Evolutionary conservation across 2,888 invertebrate genomes (phyloP).

Genomic region (Cheilosia urbana): DNA sequence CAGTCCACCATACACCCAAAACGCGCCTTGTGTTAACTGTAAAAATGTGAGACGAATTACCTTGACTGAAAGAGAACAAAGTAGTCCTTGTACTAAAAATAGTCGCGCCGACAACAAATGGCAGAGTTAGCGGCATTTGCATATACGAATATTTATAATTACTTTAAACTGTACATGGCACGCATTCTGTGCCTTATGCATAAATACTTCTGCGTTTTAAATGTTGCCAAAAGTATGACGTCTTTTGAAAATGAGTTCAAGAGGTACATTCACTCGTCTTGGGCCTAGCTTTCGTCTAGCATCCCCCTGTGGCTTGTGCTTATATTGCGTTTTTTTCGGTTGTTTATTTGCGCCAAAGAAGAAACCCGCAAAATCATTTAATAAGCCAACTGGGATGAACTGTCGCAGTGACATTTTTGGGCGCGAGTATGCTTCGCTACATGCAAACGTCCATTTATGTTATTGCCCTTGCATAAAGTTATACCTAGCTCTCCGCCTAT

Average conservation of each 20-base stretch:
- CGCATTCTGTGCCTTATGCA: conserved; percentile 15
- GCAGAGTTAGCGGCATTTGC: neutral
- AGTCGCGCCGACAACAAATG: neutral
- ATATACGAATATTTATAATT: too few relatives aligned
- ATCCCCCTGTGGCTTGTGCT: neutral
- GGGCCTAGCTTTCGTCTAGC: neutral
- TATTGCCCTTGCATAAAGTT: too few relatives aligned
- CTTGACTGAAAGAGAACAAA: conserved; percentile 29
- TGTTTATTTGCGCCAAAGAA: conserved; percentile 13
- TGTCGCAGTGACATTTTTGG: neutral
- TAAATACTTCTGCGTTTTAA: conserved; percentile 29
- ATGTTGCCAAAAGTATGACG: conserved; percentile 34
- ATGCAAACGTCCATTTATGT: too few relatives aligned
- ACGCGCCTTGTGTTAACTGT: conserved; percentile 28
- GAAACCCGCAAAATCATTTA: neutral
- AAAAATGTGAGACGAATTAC: conserved; percentile 30
- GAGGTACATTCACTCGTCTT: conserved; percentile 35
- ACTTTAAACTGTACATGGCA: neutral
- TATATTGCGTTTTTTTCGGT: conserved; percentile 18
- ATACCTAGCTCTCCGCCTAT: neutral
- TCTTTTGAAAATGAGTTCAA: neutral
- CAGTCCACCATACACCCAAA: conserved; percentile 25
- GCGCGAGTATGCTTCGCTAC: neutral
- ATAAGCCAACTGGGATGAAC: conserved; percentile 9
- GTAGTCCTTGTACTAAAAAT: conserved; percentile 57